Base-by-base conservation (phyloP, 2,113 vertebrate species). In the Rousettus leschenaultii region DNA sequence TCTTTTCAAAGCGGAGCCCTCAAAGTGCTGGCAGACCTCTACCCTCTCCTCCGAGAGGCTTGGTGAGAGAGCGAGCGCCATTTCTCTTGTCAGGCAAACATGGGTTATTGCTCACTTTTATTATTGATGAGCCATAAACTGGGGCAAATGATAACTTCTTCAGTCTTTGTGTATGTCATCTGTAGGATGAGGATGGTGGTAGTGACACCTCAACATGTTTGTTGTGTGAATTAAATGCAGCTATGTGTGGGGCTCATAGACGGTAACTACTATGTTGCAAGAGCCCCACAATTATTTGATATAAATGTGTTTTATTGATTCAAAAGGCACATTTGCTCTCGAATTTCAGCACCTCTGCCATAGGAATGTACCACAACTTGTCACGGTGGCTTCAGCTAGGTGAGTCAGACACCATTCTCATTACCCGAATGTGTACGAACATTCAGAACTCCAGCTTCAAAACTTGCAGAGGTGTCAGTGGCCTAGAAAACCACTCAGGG, bases 271-370 rank as follows among this genome's bases (percentile, higher is more conserved):
- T 80, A 88, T 61, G 80, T 53, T 88, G 38, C 88, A 40, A 91
- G 86, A 93, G 84, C 89, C 89, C 91, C 18, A 26, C 10, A 68
- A 43, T 30, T 38, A 53, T 26, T n/a, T 86, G 86, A 24, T 61
- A 14, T 21, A 30, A 91, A 86, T 53, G 38, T 57, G 74, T 33
- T 91, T 38, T 12, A 14, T 79, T 79, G 43, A 91, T 84, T 43
- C 55, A 13, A 89, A 91, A 74, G 57, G n/a, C 7, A 30, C 14
- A 26, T 53, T 71, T 61, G 14, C 15, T 16, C 30, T 16, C 19
- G 3, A 13, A 13, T 79, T 43, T 51, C n/a, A 65, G 2, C 43
- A 28, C 12, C 19, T 95, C 28, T 33, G 63, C 35, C 40, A 33
- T 16, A 57, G 22, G 28, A 87, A 18, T 3, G 7, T n/a, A 35